These are phyloP conservation scores for Archocentrus centrarchus DNA, from an alignment of 2,113 vertebrate species.

Conservation along the genomic window DNA sequence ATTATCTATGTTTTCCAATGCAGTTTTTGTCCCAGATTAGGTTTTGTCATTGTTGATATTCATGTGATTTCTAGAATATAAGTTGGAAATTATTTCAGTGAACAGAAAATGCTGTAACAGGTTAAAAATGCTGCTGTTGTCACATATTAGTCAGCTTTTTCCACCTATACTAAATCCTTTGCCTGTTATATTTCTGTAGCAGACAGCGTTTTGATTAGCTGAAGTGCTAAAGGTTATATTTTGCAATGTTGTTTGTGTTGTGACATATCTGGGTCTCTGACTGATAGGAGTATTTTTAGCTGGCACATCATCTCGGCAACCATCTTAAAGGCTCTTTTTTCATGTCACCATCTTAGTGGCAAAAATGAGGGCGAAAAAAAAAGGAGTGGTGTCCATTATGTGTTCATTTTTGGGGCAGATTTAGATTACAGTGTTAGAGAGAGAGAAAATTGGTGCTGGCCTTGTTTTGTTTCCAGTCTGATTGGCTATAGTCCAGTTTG, in stretches of 20 bases:
- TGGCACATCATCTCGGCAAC: slow-evolving; percentile 61
- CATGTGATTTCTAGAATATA: neutral
- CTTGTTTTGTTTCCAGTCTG: neutral
- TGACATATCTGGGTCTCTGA: slow-evolving; percentile 71
- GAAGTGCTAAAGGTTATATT: slow-evolving; percentile 47
- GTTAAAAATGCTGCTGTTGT: neutral
- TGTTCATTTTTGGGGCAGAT: slow-evolving; percentile 26
- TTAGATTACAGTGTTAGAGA: slow-evolving; percentile 12
- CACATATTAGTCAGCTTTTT: slow-evolving; percentile 3
- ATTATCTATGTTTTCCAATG: slow-evolving; percentile 17
- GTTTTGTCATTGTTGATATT: slow-evolving; percentile 7
- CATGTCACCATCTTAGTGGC: slow-evolving; percentile 63
- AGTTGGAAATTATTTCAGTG: neutral
- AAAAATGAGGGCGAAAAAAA: slow-evolving; percentile 1
- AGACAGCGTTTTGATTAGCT: slow-evolving; percentile 14
- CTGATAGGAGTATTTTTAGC: slow-evolving; percentile 70
- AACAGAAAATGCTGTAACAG: neutral
- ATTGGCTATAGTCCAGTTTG: slow-evolving; percentile 18
- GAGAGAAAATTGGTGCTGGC: neutral
- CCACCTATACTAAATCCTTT: neutral
- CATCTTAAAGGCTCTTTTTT: slow-evolving; percentile 70
- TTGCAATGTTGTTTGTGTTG: slow-evolving; percentile 48
- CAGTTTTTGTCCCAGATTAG: slow-evolving; percentile 8
- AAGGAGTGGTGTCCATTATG: slow-evolving; percentile 14
- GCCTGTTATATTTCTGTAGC: slow-evolving; percentile 7